Evolutionary conservation across 2,888 invertebrate species (phyloP), one percentile per base, ranked within the genome.

Genomic region (Ormyrus labotus): DNA sequence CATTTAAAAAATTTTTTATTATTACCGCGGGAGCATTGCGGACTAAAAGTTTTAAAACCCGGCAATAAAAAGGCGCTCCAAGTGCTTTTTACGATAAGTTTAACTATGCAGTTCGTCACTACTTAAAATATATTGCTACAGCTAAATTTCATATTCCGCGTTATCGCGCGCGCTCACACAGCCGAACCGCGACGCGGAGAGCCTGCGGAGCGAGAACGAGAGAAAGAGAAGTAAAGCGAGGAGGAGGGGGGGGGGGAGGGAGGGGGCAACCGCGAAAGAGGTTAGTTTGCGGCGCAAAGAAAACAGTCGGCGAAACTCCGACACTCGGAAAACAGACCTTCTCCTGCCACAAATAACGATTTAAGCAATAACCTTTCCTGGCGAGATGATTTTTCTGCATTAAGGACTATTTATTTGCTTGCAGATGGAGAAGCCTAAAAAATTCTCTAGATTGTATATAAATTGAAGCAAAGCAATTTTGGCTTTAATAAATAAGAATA

Each of bases 31-130:
- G 68, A 61, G 71, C 63, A 74, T 74, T 73, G 72, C 75, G 72
- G 77, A 69, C 77, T 80, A 74, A 82, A 82, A 82, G 82, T 82
- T 82, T 82, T 77, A 82, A 82, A 82, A 76, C 57, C 76, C 76
- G 61, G 82, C 79, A 82, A 82, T 82, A 80, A 82, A 82, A 82
- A 79, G 82, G 55, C 79, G 82, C 76, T 80, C 76, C 82, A 80
- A 82, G 77, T 82, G 79, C 76, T 77, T 82, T 82, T 82, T 82
- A 82, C 82, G 82, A 82, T 82, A 82, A 82, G 82, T 82, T 82
- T 82, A 82, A 82, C 82, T 82, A 80, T 82, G 82, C 82, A 82
- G 82, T 82, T 82, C 82, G 82, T 82, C 82, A 82, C 82, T 82
- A 82, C 82, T 82, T 80, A 82, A 82, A 82, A 82, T 82, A 82